phyloP scores from a whole-genome alignment of 2,888 invertebrate species.

The Ephialtes manifestator region DNA sequence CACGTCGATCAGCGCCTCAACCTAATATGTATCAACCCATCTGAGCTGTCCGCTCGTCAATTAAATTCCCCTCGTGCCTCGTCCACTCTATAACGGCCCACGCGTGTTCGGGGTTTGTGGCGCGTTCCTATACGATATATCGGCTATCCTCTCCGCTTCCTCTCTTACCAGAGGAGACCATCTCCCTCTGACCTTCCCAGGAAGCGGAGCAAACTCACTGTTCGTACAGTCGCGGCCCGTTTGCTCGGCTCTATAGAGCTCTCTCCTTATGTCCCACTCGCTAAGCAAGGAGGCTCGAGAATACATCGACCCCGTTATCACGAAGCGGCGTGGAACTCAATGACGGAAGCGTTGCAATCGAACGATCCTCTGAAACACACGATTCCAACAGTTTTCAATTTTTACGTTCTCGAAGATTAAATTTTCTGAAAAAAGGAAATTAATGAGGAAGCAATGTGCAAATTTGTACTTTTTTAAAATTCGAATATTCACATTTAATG shows the following conservation, averaged over 20 bases:
- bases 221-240: constrained; percentile 3
- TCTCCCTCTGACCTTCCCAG: constrained; percentile 21
- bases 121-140: constrained; percentile 25
- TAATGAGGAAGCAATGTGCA: too few relatives aligned
- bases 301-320: constrained; percentile 41
- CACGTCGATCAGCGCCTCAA: constrained; percentile 55
- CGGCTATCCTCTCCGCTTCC: background rate
- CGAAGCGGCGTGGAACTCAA: background rate
- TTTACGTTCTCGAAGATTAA: too few relatives aligned
- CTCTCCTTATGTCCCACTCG: constrained; percentile 18
- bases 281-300: background rate
- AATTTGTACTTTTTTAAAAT: too few relatives aligned
- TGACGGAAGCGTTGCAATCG: background rate
- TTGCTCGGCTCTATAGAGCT: background rate
- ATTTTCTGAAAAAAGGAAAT: too few relatives aligned
- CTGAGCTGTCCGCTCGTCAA: constrained; percentile 61
- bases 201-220: background rate
- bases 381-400: too few relatives aligned
- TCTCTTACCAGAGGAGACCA: background rate
- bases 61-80: constrained; percentile 59
- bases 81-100: constrained; percentile 45
- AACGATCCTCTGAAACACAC: background rate
- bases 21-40: constrained; percentile 62
- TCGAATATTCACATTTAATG: too few relatives aligned
- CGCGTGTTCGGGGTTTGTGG: background rate